Evolutionary conservation across 1,140 invertebrate genomes (phyloP), one percentile per base, ranked within the genome.

Genomic region (Cheumatopsyche charites): DNA sequence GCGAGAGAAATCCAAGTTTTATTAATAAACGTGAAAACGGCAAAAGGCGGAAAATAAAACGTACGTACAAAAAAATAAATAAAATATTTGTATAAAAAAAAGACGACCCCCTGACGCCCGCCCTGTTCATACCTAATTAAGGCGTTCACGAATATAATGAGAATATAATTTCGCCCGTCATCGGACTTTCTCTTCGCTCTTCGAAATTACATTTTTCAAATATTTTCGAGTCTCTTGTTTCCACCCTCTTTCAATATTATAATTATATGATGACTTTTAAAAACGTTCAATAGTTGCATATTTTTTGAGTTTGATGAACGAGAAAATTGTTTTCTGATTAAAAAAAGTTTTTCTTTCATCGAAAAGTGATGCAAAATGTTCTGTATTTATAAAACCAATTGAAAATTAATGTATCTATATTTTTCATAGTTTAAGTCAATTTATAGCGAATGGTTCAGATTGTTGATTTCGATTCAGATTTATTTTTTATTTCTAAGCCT

Each of bases 111-210:
- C 55, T 26, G 25, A 19, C 47, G 15, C 55, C 29, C 36, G 41
- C 21, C 45, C 66, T 43, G 45, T 15, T 68, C 45, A 26, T 42
- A 55, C 21, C 47, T 68, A 68, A 68, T 68, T 68, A 68, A 55
- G 36, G 66, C 66, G 45, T 55, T 68, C 21, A 26, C 45, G 13
- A 49, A 68, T 42, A 68, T 68, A 68, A 68, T 68, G 47, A 41
- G 26, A 68, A 42, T 42, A 55, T 68, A 68, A 68, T 68, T 55
- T 68, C 41, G 12, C 29, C n/a, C 62, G 62, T 63, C 62, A 43
- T 43, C 62, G 49, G n/a, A 36, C 11, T 55, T 29, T 66, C 63
- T 66, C 45, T 49, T 5, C 13, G 4, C 45, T 26, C 62, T 45
- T 43, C 43, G 63, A 43, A 47, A 66, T 66, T 47, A 26, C 43